Conservation (phyloP, 2,888 invertebrate genomes). For the Perdita meconis region DNA sequence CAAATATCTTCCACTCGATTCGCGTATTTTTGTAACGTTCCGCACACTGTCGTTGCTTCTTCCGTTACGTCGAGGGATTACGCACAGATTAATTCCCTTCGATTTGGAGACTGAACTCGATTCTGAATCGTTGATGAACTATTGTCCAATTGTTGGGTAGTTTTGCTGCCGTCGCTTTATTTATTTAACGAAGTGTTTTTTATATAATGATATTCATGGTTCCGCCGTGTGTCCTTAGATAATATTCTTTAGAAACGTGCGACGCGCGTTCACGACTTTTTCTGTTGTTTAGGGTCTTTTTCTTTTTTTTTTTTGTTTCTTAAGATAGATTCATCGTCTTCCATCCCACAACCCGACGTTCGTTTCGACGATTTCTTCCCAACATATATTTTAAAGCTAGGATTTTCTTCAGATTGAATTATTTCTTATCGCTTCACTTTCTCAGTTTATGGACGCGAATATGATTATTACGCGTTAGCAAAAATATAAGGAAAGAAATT, state of each 20-base stretch:
- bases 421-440: background rate
- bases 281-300: constrained; percentile 13
- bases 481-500: background rate
- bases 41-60: constrained; percentile 16
- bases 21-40: constrained; percentile 19
- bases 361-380: background rate
- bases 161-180: constrained; percentile 46
- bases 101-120: constrained; percentile 60
- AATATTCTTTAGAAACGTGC: background rate
- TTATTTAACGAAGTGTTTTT: constrained; percentile 48
- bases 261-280: background rate
- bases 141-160: constrained; percentile 37
- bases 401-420: background rate
- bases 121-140: constrained; percentile 55
- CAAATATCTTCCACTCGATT: background rate
- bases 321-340: background rate
- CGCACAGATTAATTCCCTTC: constrained; percentile 51
- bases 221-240: constrained; percentile 1
- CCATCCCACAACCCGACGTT: background rate
- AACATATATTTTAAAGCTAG: background rate
- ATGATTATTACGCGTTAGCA: background rate
- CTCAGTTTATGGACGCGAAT: background rate
- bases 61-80: constrained; percentile 30
- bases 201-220: constrained; percentile 35
- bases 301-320: too few species aligned